These are phyloP conservation scores for Oncorhynchus clarkii DNA, from an alignment of 2,113 vertebrate species.

Conservation along the genomic window DNA sequence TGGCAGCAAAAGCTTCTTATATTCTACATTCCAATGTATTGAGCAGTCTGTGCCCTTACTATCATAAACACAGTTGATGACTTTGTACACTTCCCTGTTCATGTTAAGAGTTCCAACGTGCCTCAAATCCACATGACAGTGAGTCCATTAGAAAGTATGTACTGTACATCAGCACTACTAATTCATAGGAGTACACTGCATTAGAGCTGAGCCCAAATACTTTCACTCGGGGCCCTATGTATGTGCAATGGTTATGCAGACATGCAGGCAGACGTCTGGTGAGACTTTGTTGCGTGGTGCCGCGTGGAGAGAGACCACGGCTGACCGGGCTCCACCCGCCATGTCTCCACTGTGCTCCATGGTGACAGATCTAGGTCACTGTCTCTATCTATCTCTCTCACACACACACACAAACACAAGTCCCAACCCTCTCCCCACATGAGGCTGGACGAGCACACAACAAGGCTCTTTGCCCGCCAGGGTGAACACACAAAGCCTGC, in stretches of 20 bases:
- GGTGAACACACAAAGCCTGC: neutral
- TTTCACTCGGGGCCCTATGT: neutral
- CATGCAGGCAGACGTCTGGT: neutral
- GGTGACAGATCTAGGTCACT: slow-evolving; percentile 54
- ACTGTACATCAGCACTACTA: neutral
- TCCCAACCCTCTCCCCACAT: neutral
- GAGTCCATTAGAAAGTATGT: too few relatives aligned
- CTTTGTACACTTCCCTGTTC: too few relatives aligned
- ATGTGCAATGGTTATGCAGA: neutral
- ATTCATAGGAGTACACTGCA: too few relatives aligned
- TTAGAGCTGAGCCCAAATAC: neutral
- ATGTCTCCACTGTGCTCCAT: slow-evolving; percentile 23
- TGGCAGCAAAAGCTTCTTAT: too few relatives aligned
- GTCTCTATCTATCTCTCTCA: neutral
- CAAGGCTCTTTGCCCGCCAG: neutral
- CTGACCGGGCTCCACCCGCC: slow-evolving; percentile 6
- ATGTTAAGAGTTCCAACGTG: too few relatives aligned
- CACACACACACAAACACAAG: neutral
- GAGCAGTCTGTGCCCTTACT: too few relatives aligned
- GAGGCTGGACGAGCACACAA: neutral
- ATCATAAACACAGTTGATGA: too few relatives aligned
- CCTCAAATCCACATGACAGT: too few relatives aligned
- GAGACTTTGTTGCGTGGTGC: neutral
- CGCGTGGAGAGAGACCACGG: neutral
- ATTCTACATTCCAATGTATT: too few relatives aligned